A percentile compares a stretch with the other conserved stretches of the same genome.
Evolutionary conservation across 2,888 invertebrate species (phyloP).

Genomic region (Actias luna): DNA sequence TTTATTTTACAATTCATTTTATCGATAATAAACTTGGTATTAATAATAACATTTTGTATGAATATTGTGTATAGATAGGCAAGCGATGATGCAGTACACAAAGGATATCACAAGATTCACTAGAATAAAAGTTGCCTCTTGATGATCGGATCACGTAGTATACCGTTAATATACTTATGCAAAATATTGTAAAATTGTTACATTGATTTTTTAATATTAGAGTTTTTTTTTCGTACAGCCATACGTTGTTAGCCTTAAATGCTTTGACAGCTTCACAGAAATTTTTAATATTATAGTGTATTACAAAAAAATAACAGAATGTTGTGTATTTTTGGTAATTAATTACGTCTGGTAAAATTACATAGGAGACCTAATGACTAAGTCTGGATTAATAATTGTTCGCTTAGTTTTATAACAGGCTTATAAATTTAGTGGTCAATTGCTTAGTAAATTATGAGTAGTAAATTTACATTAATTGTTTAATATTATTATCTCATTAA

Average conservation of each 20-base stretch:
- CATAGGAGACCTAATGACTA: background rate
- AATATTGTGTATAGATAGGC: conserved; percentile 1
- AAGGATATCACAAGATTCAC: too few species aligned
- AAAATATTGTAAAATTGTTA: too few species aligned
- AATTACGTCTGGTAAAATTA: background rate
- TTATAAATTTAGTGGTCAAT: background rate
- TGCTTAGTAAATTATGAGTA: background rate
- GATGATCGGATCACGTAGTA: background rate
- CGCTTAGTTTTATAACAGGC: background rate
- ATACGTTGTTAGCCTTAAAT: too few species aligned
- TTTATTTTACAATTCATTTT: conserved; percentile 29
- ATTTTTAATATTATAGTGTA: background rate
- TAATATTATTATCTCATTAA: too few species aligned
- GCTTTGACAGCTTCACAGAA: background rate
- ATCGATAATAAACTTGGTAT: conserved; percentile 23
- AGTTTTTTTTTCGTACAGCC: too few species aligned
- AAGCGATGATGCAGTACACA: background rate
- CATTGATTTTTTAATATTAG: too few species aligned
- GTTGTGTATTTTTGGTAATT: background rate
- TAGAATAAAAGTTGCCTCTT: background rate
- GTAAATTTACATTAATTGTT: background rate
- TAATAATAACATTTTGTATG: background rate
- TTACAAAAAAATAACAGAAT: background rate
- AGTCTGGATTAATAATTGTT: background rate
- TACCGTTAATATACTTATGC: background rate